Conservation (phyloP, 1,140 invertebrate genomes). For the Drosophila pallidifrons region DNA sequence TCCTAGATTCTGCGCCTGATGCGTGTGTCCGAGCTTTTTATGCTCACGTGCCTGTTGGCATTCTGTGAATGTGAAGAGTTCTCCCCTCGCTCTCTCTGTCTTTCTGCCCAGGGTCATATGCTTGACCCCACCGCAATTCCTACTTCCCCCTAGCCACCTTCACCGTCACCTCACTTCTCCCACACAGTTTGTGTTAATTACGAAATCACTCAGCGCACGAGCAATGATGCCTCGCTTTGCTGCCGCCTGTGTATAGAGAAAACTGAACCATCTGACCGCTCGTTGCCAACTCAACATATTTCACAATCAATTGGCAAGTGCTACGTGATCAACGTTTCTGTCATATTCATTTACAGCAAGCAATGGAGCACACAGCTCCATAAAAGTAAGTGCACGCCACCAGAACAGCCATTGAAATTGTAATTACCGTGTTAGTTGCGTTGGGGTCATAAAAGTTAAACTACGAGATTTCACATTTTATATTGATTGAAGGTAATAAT, state of each 20-base stretch:
- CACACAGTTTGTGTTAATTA: conserved; percentile 77
- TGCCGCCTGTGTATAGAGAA: conserved; percentile 17
- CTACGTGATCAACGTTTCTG: conserved; percentile 46
- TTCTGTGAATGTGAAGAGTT: conserved; percentile 36
- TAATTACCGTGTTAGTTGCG: neutral
- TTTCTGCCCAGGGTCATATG: conserved; percentile 14
- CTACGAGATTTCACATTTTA: neutral
- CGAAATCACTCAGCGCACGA: conserved; percentile 71
- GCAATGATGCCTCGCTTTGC: conserved; percentile 1
- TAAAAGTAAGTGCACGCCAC: conserved; percentile 1
- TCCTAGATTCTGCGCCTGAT: conserved; percentile 26
- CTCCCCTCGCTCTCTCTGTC: neutral
- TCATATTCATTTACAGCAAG: conserved; percentile 10
- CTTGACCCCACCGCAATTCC: conserved; percentile 16
- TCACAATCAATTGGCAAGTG: conserved; percentile 48
- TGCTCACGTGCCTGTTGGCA: conserved; percentile 69
- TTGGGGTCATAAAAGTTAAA: neutral
- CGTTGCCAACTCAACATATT: conserved; percentile 50
- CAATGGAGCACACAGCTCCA: neutral
- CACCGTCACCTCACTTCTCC: neutral
- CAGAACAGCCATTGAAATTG: conserved; percentile 3
- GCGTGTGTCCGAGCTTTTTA: conserved; percentile 60
- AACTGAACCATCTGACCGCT: conserved; percentile 34
- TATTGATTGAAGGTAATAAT: neutral
- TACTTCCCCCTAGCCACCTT: neutral